These are phyloP conservation scores for Drosophila melanogaster DNA, from an alignment of 1,140 invertebrate species.

Conservation along the genomic window Release_6_plus_ISO1_MT NT_033779.5:10135501-10136000, in stretches of 20 bases:
- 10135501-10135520: constrained; percentile 62
- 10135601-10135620: constrained; percentile 53
- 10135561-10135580: not conserved
- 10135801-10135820: constrained; percentile 37
- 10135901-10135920: constrained; percentile 21
- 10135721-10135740: constrained; percentile 48
- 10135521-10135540: constrained; percentile 49
- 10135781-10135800: not conserved
- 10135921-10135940: constrained; percentile 66
- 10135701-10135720: constrained; percentile 36
- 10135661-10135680: constrained; percentile 66
- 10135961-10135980: constrained; percentile 44
- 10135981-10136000: constrained; percentile 38
- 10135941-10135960: constrained; percentile 74
- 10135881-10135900: not conserved
- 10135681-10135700: constrained; percentile 60
- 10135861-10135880: constrained; percentile 3
- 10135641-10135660: constrained; percentile 20
- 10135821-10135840: constrained; percentile 49
- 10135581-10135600: not conserved
- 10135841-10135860: constrained; percentile 58
- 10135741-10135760: constrained; percentile 65
- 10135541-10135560: constrained; percentile 25
- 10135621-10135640: constrained; percentile 50
- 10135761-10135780: not conserved